A percentile compares a stretch with the other conserved stretches of the same genome.
phyloP scores from a whole-genome alignment of 2,888 invertebrate species.

The Catocala sponsa region DNA sequence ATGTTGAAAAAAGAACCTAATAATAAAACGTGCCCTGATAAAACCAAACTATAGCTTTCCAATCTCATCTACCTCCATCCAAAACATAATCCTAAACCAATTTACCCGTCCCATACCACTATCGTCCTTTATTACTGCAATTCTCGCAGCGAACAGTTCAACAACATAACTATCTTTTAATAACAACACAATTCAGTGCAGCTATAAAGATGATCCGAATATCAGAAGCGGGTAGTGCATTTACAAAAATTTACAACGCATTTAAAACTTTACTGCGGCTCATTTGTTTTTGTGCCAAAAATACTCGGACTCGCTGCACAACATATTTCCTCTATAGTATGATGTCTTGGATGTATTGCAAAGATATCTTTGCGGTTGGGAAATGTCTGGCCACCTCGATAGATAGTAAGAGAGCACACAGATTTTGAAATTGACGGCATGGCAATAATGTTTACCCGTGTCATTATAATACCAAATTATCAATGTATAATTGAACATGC shows the following conservation, averaged over 20 bases:
- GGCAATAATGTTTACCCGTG: too few species aligned
- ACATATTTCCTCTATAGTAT: constrained; percentile 62
- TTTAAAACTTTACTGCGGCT: constrained; percentile 64
- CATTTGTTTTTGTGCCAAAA: constrained; percentile 77
- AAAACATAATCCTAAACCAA: neutral
- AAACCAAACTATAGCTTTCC: neutral
- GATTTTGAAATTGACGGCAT: too few species aligned
- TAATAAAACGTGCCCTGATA: neutral
- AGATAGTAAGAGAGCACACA: too few species aligned
- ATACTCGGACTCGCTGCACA: constrained; percentile 52
- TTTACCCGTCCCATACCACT: neutral
- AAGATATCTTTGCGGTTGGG: constrained; percentile 37
- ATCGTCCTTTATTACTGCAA: neutral
- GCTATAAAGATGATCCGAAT: constrained; percentile 48
- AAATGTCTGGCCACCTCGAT: neutral
- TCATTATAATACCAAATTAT: too few species aligned
- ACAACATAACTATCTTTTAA: constrained; percentile 20
- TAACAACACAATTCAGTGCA: constrained; percentile 29
- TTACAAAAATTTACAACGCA: constrained; percentile 50
- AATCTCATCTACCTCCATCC: neutral
- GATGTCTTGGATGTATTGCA: constrained; percentile 62
- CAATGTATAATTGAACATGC: too few species aligned
- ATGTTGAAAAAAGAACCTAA: too few species aligned
- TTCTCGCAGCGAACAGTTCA: neutral
- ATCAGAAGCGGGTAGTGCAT: constrained; percentile 37